Evolutionary conservation across 1,140 invertebrate species (phyloP), one percentile per base, ranked within the genome.

Genomic region (Brachionus asplanchnoidis): DNA sequence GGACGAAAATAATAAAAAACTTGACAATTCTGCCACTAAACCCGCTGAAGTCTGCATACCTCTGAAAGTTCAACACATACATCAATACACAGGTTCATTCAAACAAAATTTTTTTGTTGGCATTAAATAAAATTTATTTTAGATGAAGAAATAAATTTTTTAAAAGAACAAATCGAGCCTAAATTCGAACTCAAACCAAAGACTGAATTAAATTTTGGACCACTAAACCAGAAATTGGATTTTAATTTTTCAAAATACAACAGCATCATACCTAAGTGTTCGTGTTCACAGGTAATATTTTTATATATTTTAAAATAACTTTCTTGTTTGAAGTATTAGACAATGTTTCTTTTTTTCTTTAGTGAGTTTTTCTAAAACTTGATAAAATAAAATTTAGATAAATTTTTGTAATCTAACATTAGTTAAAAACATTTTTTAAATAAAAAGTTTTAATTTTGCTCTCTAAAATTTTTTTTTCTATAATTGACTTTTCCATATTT

Each of bases 181-280:
- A 68, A 36, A 17, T 56, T 56, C 17, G 14, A 8, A 2, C 17
- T 68, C 28, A 68, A 68, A 68, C 20, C 28, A 68, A 23, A 68
- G 65, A 32, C 32, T 36, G 32, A 68, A 26, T 20, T 65, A 65
- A 65, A 65, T 23, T 26, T 23, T 17, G 60, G 2, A n/a, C 17
- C 14, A n/a, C 11, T 23, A 26, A 26, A 65, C 20, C 23, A 26
- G 20, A 65, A 65, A 65, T 65, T 65, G 8, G 11, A 65, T 28
- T 68, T 68, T 68, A 26, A 68, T 28, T 68, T 68, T 68, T 68
- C 65, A 11, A 68, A 68, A 68, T 68, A 26, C 28, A 36, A 68
- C 11, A 9, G 9, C 11, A 23, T 32, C 6, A 20, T 68, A 9
- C 32, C 65, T 3, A n/a, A 68, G 23, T 68, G 65, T 11, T 28